These are phyloP conservation scores for Anaspis maculata DNA, from an alignment of 2,888 invertebrate genomes.

Conservation along the genomic window DNA sequence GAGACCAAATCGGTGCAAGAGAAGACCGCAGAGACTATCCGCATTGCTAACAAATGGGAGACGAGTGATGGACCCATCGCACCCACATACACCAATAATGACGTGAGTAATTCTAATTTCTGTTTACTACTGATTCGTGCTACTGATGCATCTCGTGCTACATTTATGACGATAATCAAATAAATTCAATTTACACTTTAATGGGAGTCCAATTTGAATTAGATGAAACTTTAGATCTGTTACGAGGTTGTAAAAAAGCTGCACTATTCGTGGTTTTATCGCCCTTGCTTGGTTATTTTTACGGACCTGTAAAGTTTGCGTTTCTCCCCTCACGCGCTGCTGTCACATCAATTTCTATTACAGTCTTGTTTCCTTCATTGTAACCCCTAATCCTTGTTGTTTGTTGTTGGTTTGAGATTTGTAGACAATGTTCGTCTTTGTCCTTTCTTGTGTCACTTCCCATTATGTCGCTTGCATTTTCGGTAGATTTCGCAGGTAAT, in stretches of 20 bases:
- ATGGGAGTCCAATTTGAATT: too few species aligned
- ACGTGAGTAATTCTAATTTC: constrained; percentile 43
- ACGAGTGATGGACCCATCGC: constrained; percentile 56
- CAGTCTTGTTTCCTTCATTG: constrained; percentile 14
- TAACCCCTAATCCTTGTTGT: constrained; percentile 14
- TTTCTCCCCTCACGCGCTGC: constrained; percentile 4
- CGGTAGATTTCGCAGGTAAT: too few species aligned
- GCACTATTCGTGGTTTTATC: background rate
- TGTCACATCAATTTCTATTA: constrained; percentile 19
- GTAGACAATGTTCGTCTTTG: too few species aligned
- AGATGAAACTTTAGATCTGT: too few species aligned
- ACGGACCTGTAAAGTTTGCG: constrained; percentile 1
- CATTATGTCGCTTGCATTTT: too few species aligned
- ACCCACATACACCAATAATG: constrained; percentile 51
- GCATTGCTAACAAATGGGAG: constrained; percentile 94
- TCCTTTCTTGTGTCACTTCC: too few species aligned
- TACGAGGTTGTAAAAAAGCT: too few species aligned
- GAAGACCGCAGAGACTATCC: constrained; percentile 91
- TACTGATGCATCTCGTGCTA: too few species aligned
- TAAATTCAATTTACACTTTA: too few species aligned
- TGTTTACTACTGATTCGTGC: too few species aligned
- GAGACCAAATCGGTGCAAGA: constrained; percentile 92
- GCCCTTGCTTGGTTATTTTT: background rate
- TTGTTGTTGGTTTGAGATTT: too few species aligned
- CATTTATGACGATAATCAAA: too few species aligned